Evolutionary conservation across 2,113 vertebrate species (phyloP), one percentile per base, ranked within the genome.

Genomic region (Chaenocephalus aceratus): DNA sequence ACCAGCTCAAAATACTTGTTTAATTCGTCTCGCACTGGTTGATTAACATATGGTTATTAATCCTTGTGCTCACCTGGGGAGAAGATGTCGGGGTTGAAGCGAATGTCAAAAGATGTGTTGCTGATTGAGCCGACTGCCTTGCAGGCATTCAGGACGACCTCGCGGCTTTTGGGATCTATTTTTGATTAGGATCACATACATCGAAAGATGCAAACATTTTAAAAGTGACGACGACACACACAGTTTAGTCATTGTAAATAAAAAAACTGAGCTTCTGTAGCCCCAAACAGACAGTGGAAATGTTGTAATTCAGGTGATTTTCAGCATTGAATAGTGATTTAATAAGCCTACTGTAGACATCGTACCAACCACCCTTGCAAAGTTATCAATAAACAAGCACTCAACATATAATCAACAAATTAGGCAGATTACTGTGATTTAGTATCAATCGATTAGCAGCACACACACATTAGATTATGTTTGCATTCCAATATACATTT

Each of bases 31-130:
- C 3, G 30, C 30, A 30, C 36, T 41, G 6, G 36, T 41, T 41
- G 36, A 7, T 18, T 44, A 2, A 62, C 10, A 23, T 41, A 30
- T 5, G 30, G 14, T 16, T 6, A 21, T 21, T 34, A 30, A 26
- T 41, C 13, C 2, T 16, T 16, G 5, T 6, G 15, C 78, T 0
- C 93, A 97, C 98, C 98, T 92, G 98, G 98, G 0, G 98, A 99
- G 93, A 98, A 99, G 91, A 99, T 97, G 86, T 99, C 98, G 0
- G 97, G 97, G 91, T 99, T 99, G 94, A 99, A 99, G 75, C 97
- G 97, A 61, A 99, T 99, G 66, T 99, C 98, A 0, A 99, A 99
- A 0, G 97, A 97, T 0, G 95, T 96, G 93, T 94, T 96, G 81
- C 97, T 99, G 86, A 99, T 96, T 82, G 98, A 99, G 72, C 98